phyloP scores from a whole-genome alignment of 2,797 vertebrate species.

The Hirundo rustica region DNA sequence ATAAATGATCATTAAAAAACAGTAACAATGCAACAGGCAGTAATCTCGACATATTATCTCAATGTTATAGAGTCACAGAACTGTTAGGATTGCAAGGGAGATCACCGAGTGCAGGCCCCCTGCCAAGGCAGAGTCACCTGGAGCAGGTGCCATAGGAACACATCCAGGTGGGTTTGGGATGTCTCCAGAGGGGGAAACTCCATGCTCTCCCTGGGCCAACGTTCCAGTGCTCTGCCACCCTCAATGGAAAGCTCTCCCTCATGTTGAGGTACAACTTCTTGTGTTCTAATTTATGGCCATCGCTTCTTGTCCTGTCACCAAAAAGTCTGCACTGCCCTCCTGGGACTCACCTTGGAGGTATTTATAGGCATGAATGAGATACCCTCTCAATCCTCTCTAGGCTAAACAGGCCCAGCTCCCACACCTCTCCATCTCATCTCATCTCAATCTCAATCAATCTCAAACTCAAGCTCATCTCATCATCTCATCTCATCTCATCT shows the following conservation, averaged over 20 bases:
- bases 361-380: background rate
- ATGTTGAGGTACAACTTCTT: background rate
- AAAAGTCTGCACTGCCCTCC: background rate
- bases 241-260: background rate
- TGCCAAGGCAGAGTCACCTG: background rate
- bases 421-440: background rate
- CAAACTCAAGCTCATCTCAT: no score
- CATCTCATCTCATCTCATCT: no score
- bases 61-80: fast-evolving
- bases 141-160: background rate
- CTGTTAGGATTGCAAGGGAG: background rate
- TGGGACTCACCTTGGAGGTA: background rate
- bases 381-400: background rate
- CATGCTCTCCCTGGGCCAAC: background rate
- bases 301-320: background rate
- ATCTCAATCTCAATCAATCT: no score
- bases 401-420: no score
- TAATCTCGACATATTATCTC: fast-evolving
- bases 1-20: background rate
- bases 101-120: background rate
- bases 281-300: background rate
- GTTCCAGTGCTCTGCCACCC: background rate
- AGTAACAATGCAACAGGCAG: fast-evolving
- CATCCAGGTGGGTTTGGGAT: background rate
- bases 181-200: background rate